Evolutionary conservation across 2,797 vertebrate species (phyloP), one percentile per base, ranked within the genome.

Genomic region (Diplodus puntazzo): DNA sequence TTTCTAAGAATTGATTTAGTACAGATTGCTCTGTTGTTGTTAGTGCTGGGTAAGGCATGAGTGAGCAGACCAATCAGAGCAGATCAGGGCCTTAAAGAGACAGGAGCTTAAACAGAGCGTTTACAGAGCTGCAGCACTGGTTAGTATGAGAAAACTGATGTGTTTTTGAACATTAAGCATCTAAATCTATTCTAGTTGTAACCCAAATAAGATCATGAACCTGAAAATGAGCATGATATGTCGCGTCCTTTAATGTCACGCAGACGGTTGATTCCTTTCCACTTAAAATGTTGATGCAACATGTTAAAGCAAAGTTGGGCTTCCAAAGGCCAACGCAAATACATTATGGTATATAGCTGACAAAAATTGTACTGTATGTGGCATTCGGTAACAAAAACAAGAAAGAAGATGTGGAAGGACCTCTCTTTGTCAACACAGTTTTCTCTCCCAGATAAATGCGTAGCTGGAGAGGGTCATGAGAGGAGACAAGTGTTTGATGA

Each of bases 401-500:
- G 5, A 3, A 21, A 43, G 30, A 63, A 49, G 2, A 49, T 18
- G 3, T 45, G 57, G 23, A 73, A 73, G 70, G 52, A 63, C 54
- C 52, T 69, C 79, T 69, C 63, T 76, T 39, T 87, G 79, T 86
- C 73, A 81, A 82, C 77, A 65, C 62, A 68, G 71, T 73, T 66
- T 78, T 69, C 73, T 81, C 65, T 64, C 57, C 39, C 14, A 42
- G 79, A 85, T 79, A 74, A 87, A 86, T 64, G 79, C 5, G 21
- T 59, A 70, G 63, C 58, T 72, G 73, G 45, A 87, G 78, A 73
- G 73, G 80, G 84, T 87, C 90, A 84, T 59, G 73, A 88, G 84
- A 72, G 84, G 81, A 87, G 80, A 88, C 74, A 76, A 87, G 84
- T 73, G 84, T 90, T 88, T 89, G 91, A 92, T 90, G 89, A 91